Conservation (phyloP, 2,113 vertebrate genomes). For the Australoheros scitulus region DNA sequence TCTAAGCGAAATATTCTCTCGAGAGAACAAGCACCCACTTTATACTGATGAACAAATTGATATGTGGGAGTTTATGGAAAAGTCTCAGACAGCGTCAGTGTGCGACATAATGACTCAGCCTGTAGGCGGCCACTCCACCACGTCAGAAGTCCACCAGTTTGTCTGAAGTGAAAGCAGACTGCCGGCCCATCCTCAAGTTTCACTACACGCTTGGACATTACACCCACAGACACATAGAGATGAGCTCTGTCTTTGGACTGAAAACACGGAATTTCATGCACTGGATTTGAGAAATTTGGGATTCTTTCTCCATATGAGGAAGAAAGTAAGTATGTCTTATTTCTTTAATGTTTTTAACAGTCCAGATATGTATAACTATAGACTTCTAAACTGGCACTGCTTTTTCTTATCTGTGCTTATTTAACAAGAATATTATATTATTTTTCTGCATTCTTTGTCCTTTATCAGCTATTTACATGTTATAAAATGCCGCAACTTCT, state of each 20-base stretch:
- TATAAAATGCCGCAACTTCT: background rate
- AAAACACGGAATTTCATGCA: slow-evolving; percentile 57
- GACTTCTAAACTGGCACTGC: background rate
- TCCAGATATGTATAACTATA: background rate
- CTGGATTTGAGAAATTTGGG: slow-evolving; percentile 54
- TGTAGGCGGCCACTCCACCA: slow-evolving; percentile 74
- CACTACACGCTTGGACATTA: slow-evolving; percentile 57
- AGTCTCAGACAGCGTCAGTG: slow-evolving; percentile 69
- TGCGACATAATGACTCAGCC: slow-evolving; percentile 76
- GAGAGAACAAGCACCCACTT: slow-evolving; percentile 64
- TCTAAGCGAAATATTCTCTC: slow-evolving; percentile 46
- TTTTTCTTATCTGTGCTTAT: background rate
- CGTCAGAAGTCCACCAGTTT: slow-evolving; percentile 67
- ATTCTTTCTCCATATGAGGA: slow-evolving; percentile 78
- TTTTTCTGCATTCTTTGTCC: background rate
- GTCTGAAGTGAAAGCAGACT: slow-evolving; percentile 69
- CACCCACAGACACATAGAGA: slow-evolving; percentile 45
- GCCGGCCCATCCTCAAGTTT: slow-evolving; percentile 68
- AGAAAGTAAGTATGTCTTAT: slow-evolving; percentile 65
- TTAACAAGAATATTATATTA: background rate
- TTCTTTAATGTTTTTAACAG: background rate
- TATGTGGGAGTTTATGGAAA: slow-evolving; percentile 73
- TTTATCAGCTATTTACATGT: background rate
- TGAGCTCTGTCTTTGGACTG: slow-evolving; percentile 42
- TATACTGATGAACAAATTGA: slow-evolving; percentile 61